phyloP scores from a whole-genome alignment of 2,888 invertebrate species.

The Blomia tropicalis region DNA sequence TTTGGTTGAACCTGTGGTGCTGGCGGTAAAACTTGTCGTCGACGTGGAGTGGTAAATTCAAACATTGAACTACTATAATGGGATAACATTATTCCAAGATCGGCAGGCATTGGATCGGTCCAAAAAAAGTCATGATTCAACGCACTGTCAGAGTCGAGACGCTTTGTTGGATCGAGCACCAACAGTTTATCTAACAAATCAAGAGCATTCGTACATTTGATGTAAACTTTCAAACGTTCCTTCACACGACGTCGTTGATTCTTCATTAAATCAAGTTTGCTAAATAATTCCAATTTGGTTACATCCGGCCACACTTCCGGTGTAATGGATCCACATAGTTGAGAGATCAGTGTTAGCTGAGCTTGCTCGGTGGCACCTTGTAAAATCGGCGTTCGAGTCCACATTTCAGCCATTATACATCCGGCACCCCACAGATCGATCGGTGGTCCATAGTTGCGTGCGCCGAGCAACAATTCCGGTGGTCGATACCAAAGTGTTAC shows the following conservation, averaged over 20 bases:
- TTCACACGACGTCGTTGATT: slow-evolving; percentile 54
- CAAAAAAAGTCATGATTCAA: slow-evolving; percentile 96
- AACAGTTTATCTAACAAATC: slow-evolving; percentile 80
- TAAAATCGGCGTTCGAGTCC: slow-evolving; percentile 64
- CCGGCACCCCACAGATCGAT: slow-evolving; percentile 86
- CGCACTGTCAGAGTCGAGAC: slow-evolving; percentile 74
- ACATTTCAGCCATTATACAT: slow-evolving; percentile 99
- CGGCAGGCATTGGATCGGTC: slow-evolving; percentile 81
- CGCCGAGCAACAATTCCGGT: slow-evolving; percentile 51
- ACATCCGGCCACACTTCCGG: slow-evolving; percentile 82
- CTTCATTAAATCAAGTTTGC: slow-evolving; percentile 59
- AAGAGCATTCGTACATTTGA: slow-evolving; percentile 77
- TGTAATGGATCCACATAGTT: slow-evolving; percentile 86
- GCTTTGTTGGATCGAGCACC: slow-evolving; percentile 73
- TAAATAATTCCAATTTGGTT: slow-evolving; percentile 68
- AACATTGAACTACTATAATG: slow-evolving; percentile 85
- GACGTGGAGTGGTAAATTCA: slow-evolving; percentile 65
- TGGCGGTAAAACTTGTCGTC: slow-evolving; percentile 46
- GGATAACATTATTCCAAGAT: slow-evolving; percentile 74
- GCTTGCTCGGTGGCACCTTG: slow-evolving; percentile 87
- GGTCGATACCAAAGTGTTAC: slow-evolving; percentile 51
- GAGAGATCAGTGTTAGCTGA: slow-evolving; percentile 81
- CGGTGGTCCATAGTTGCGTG: slow-evolving; percentile 86
- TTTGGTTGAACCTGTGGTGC: slow-evolving; percentile 22
- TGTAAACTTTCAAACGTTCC: slow-evolving; percentile 48